Evolutionary conservation across 1,140 invertebrate species (phyloP).

Genomic region (Meteorus sp.): DNA sequence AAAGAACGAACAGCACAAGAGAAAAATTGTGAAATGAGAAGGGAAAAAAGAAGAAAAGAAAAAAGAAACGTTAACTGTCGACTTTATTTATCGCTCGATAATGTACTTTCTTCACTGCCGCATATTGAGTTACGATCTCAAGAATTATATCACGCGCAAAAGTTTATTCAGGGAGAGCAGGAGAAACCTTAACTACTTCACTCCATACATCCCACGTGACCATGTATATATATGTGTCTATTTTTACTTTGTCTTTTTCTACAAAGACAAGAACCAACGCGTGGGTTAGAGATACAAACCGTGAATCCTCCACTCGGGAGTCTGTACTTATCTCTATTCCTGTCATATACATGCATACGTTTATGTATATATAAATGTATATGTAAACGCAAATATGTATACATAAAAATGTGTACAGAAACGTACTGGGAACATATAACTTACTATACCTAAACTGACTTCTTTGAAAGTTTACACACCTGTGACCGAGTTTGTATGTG

Average conservation of each 20-base stretch:
- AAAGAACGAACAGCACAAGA: no score
- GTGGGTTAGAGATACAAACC: not conserved
- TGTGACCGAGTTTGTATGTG: not conserved
- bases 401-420: not conserved
- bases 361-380: not conserved
- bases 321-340: not conserved
- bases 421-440: slow-evolving; percentile 7
- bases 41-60: not conserved
- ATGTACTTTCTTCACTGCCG: slow-evolving; percentile 19
- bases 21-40: not conserved
- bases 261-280: not conserved
- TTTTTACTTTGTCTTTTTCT: not conserved
- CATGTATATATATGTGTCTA: not conserved
- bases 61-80: not conserved
- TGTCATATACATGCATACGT: not conserved
- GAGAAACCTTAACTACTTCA: not conserved
- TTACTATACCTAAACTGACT: not conserved
- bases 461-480: slow-evolving; percentile 8
- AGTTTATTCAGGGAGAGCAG: not conserved
- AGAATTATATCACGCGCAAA: slow-evolving; percentile 21
- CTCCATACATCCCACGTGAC: not conserved
- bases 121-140: slow-evolving; percentile 19
- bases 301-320: not conserved
- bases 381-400: not conserved
- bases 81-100: slow-evolving; percentile 23